A percentile compares a stretch with the other conserved stretches of the same genome.
Conservation (phyloP, 2,113 vertebrate species). For the Puffinus mauretanicus region DNA sequence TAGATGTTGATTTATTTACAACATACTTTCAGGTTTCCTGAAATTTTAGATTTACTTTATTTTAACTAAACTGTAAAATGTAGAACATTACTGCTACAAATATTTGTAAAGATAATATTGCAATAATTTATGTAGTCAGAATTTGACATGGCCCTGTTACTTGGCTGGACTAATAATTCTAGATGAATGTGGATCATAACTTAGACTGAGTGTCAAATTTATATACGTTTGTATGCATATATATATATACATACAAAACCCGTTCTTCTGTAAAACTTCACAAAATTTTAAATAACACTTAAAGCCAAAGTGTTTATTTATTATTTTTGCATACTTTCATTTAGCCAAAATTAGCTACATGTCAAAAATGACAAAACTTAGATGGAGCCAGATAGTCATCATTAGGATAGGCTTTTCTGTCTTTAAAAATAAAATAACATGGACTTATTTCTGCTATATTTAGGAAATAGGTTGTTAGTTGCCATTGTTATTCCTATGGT, state of each 20-base stretch:
- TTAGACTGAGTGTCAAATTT: neutral
- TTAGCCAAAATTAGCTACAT: neutral
- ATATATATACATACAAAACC: neutral
- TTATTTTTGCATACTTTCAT: neutral
- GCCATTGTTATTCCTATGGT: neutral
- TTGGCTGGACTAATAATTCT: neutral
- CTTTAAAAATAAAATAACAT: neutral
- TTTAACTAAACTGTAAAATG: neutral
- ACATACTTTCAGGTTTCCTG: neutral
- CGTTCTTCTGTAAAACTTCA: neutral
- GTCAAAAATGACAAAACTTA: neutral
- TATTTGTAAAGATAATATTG: neutral
- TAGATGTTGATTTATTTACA: neutral
- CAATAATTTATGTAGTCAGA: neutral
- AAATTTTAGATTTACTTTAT: neutral
- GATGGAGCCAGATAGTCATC: neutral
- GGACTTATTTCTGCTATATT: neutral
- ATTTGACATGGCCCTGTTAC: neutral
- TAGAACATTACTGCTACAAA: neutral
- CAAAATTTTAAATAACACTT: neutral
- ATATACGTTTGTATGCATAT: neutral
- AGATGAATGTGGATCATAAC: neutral
- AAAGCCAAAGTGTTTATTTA: neutral
- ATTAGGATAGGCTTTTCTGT: neutral
- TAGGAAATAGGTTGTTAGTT: neutral